Base-by-base conservation (phyloP, 2,888 invertebrate species). In the Flexamia atlantica region DNA sequence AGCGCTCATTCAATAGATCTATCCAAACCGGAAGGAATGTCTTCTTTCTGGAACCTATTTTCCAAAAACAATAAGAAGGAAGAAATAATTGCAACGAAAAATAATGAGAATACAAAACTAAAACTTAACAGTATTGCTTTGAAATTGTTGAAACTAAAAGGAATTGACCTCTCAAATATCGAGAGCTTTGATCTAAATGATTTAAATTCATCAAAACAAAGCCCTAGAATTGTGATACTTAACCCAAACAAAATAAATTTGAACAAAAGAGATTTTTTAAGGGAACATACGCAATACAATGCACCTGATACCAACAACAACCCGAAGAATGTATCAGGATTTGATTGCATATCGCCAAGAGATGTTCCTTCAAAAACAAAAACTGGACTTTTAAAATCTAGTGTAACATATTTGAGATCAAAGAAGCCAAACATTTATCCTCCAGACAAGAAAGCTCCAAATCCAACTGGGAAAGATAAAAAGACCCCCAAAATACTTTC, bases 11-110 rank as follows among this genome's bases (percentile, higher is more conserved):
- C 64, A 28, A 64, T 64, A 64, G 64, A 64, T 30, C 2, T 64
- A 64, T 14, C 64, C 28, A 64, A 64, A 30, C 25, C 64, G 28
- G 64, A 64, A 17, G 64, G 64, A 17, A 64, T 64, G 28, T 64
- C 64, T n/a, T 64, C 64, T 14, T 64, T 64, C 30, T 64, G 64
- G 64, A 64, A 64, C 14, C 30, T 64, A 20, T 25, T 25, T 64
- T 64, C 28, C 14, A 64, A 28, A 64, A 25, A 28, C 14, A 28
- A 64, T 64, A 64, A 64, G 14, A 25, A 57, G 23, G 5, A 25
- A 28, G 64, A 4, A 2, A 1, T 20, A 28, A 28, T 28, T 14
- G 14, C 20, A 12, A 5, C 3, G 25, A 17, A 28, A 17, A 64
- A 30, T 30, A 64, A 30, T 64, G 57, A 5, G 12, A 64, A 25